Evolutionary conservation across 2,797 vertebrate genomes (phyloP), one percentile per base, ranked within the genome.

Genomic region (Muscicapa striata): DNA sequence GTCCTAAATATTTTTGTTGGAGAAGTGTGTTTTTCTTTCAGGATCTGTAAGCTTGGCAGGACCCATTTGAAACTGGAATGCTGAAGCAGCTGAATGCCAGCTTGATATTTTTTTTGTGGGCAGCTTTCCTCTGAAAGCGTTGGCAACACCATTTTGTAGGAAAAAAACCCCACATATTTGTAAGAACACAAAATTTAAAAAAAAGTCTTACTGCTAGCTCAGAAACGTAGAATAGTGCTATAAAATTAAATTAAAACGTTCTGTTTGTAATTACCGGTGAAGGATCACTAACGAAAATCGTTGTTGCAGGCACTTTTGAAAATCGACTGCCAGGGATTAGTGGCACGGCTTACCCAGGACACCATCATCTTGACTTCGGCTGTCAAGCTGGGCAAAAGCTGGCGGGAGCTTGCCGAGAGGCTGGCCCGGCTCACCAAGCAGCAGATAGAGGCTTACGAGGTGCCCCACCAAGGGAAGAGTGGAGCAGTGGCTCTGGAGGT

Each of bases 371-470:
- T 99, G 90, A 99, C 99, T 61, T 98, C 99, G 29, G 99, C 99
- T 36, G 99, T 99, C 91, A 99, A 99, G 93, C 98, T 99, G 52
- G 99, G 99, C 22, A 95, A 97, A 82, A 97, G 97, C 94, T 99
- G 99, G 99, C 98, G 98, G 87, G 99, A 99, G 94, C 98, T 99
- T 3, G 99, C 98, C 0, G 99, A 99, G 95, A 99, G 98, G 94
- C 91, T 98, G 29, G 98, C 98, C 43, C 98, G 98, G 90, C 98
- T 99, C 52, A 98, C 98, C 63, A 98, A 98, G 45, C 97, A 98
- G 93, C 99, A 99, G 93, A 98, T 99, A 2, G 98, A 98, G 26
- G 97, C 97, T 9, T 99, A 99, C 9, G 99, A 99, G 96, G 97
- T 96, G 36, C 99, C 99, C 26, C 99, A 99, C 90, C 95, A 94